Evolutionary conservation across 2,797 vertebrate genomes (phyloP), one percentile per base, ranked within the genome.

Genomic region (Sebastes glaucus): DNA sequence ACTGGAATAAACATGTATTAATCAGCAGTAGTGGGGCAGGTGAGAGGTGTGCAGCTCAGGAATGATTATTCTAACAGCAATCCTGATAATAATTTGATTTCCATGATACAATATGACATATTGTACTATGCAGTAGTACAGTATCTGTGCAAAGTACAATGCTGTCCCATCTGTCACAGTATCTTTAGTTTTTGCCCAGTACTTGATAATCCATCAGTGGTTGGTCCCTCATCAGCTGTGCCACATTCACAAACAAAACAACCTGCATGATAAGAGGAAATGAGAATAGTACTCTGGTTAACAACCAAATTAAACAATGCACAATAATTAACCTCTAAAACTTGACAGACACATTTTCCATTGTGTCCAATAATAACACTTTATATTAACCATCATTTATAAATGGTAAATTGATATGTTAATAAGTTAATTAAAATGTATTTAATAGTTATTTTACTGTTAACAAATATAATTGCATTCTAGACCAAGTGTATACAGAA

Each of bases 171-270:
- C 22, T 57, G 8, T 59, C 32, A 57, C 8, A n/a, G 25, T 16
- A 49, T 30, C 62, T 82, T 80, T 57, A 83, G 7, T 78, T 69
- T 78, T 78, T 71, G 32, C 70, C 73, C 77, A 95, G 42, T 28
- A 79, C n/a, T 53, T 42, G 77, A 88, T 94, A 94, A 14, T 78
- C 71, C 9, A 5, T 46, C 3, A 56, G 63, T 23, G 66, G 35
- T 22, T 33, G 78, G 16, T 80, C 20, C 46, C 1, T 89, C 95
- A 93, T 94, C 82, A 95, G 87, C 74, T 87, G 88, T 63, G 46
- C 80, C 69, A 87, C 62, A 4, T 7, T 84, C 60, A 88, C 16
- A 64, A 92, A 64, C 57, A 89, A 80, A 55, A 88, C 20, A 42
- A 93, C 23, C 95, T 95, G 78, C 22, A 67, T 57, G 52, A 76